Base-by-base conservation (phyloP, 2,888 invertebrate genomes). In the Aspidiotus rigidus region DNA sequence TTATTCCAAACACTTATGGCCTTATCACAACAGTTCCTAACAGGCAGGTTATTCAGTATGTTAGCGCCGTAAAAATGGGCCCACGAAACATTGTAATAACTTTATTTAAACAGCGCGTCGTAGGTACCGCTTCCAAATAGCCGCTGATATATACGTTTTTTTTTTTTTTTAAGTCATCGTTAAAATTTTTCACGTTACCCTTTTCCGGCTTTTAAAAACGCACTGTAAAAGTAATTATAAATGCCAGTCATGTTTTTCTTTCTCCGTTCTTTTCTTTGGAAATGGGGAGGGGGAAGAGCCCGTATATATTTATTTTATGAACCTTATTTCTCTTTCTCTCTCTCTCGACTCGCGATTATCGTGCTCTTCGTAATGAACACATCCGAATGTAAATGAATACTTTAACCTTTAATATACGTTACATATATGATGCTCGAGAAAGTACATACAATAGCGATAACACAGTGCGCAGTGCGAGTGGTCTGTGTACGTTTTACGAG, bases 141-240 rank as follows among this genome's bases (percentile, higher is more conserved):
- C n/a, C 49, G n/a, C 11, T 49, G n/a, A 49, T n/a, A 6, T 13
- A n/a, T 6, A 6, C 6, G 2, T n/a, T n/a, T 11, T 49, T 49
- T 49, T 49, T n/a, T n/a, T 11, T 49, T 49, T 49, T 49, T 1
- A 49, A n/a, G 11, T 49, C 49, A n/a, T 49, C 49, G 49, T 49
- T 49, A n/a, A 49, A 49, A 49, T 49, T 49, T 49, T 49, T 49
- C 49, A 49, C 49, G 49, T 49, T 49, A 49, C n/a, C 49, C 49
- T 49, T 49, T 49, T 49, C 49, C 49, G 49, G 49, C 49, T 49
- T 49, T 49, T n/a, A 49, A 49, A 49, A 49, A 11, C 49, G 28
- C 28, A 5, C 28, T 28, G 28, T 28, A 28, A 28, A 28, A 28
- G 49, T 49, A 49, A 49, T 49, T 49, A 49, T 49, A 49, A 49